These are phyloP conservation scores for Trachops cirrhosus DNA, from an alignment of 2,797 vertebrate genomes.

Conservation along the genomic window DNA sequence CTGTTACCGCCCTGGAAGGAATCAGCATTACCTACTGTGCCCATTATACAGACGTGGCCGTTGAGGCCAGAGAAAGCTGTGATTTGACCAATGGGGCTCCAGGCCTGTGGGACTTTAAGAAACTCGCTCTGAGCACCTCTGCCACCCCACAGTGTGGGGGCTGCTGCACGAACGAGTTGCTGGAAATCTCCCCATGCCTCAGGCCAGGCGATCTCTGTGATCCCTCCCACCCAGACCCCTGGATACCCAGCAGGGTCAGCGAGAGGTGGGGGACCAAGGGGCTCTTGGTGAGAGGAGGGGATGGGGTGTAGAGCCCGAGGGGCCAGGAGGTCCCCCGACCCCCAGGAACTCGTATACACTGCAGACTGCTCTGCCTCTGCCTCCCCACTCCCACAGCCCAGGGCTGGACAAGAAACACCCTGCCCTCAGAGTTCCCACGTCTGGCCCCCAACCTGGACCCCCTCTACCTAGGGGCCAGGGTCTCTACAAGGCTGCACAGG, in stretches of 20 bases:
- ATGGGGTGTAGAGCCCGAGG: fast-evolving
- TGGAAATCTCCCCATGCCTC: not conserved
- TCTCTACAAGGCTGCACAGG: not conserved
- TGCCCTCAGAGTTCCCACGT: not conserved
- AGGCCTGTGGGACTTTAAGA: not conserved
- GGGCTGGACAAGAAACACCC: not conserved
- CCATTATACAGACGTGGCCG: not conserved
- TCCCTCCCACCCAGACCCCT: not conserved
- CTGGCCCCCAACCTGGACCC: not conserved
- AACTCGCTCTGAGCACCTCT: not conserved
- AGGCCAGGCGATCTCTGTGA: not conserved
- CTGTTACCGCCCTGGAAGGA: not conserved
- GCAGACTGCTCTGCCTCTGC: not conserved
- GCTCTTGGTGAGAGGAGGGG: not conserved
- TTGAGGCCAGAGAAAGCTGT: not conserved
- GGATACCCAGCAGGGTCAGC: not conserved
- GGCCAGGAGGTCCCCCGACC: not conserved
- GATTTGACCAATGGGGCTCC: not conserved
- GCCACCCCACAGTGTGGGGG: not conserved
- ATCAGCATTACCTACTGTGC: not conserved
- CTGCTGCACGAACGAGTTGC: not conserved
- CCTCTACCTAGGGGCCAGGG: not conserved
- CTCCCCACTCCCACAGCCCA: not conserved
- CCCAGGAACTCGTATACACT: not conserved
- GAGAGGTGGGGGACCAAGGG: not conserved